Evolutionary conservation across 2,888 invertebrate species (phyloP), one percentile per base, ranked within the genome.

Genomic region (Habrosyne pyritoides): DNA sequence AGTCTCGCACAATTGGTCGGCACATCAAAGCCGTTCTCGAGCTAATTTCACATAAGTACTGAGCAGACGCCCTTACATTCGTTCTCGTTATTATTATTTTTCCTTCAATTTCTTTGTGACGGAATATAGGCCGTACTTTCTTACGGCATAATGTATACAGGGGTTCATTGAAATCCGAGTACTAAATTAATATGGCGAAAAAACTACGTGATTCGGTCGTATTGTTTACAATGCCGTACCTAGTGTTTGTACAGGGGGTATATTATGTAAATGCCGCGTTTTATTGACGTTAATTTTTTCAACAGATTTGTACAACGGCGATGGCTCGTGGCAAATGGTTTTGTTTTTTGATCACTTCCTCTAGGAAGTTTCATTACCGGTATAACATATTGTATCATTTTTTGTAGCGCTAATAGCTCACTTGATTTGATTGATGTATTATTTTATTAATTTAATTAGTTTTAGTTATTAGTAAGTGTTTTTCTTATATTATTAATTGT

Each of bases 1-100:
- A 77, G 79, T 71, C 71, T 70, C 69, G 71, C 74, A 87, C 88
- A 89, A 90, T 89, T 87, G 87, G 84, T 74, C 84, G 87, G 87
- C 81, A 86, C 86, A 87, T 91, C 91, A 92, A 92, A 91, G 90
- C 75, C 65, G 79, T 75, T 80, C 83, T 78, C 80, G 77, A 84
- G 90, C 91, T 91, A 92, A 92, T 92, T 91, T 91, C 85, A 88
- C 84, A 86, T 88, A 91, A 90, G 90, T 86, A 87, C 89, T 82
- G 77, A 79, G 79, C 81, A 82, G 77, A 86, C 85, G 86, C 87
- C 87, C 89, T 90, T 89, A 86, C 81, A 80, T 83, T 78, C 76
- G 81, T 73, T 73, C 75, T 75, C 76, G 77, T 76, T 77, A 84
- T 91, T 90, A 89, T 90, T 90, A 87, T 87, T 86, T 30, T 81